These are phyloP conservation scores for Euwallacea fornicatus DNA, from an alignment of 1,140 invertebrate species.

Conservation along the genomic window DNA sequence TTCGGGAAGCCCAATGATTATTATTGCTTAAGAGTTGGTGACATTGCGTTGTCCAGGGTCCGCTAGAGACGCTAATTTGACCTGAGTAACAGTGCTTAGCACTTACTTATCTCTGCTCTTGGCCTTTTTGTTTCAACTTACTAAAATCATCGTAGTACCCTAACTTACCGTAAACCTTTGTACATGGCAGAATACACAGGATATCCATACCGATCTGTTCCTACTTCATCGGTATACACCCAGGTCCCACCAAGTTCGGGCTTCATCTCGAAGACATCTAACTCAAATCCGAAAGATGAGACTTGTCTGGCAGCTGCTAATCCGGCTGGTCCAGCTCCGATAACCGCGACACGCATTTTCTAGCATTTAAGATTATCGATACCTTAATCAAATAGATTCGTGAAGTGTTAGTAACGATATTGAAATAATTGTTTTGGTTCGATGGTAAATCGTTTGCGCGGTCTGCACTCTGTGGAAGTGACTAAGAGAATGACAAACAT, in stretches of 20 bases:
- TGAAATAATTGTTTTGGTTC: not conserved
- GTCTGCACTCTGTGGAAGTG: slow-evolving; percentile 14
- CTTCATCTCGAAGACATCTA: slow-evolving; percentile 71
- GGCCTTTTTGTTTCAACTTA: too few relatives aligned
- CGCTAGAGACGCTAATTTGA: too few relatives aligned
- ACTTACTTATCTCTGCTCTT: too few relatives aligned
- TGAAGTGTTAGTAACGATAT: not conserved
- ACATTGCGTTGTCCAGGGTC: too few relatives aligned
- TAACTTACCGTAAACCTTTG: slow-evolving; percentile 70
- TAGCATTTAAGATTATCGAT: slow-evolving; percentile 6
- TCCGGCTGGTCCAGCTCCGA: slow-evolving; percentile 70
- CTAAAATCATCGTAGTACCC: too few relatives aligned
- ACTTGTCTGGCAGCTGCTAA: slow-evolving; percentile 61
- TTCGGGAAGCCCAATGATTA: too few relatives aligned
- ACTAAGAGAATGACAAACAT: slow-evolving; percentile 11
- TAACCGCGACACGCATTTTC: slow-evolving; percentile 61
- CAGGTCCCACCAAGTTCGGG: slow-evolving; percentile 83
- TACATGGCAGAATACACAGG: slow-evolving; percentile 90
- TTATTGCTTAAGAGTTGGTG: too few relatives aligned
- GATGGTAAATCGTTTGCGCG: too few relatives aligned
- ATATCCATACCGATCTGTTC: slow-evolving; percentile 72
- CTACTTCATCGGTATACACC: slow-evolving; percentile 75
- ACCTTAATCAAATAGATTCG: not conserved
- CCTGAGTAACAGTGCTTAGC: too few relatives aligned
- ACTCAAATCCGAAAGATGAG: slow-evolving; percentile 51